Base-by-base conservation (phyloP, 2,888 invertebrate species). In the Noctuana brunneofusca region DNA sequence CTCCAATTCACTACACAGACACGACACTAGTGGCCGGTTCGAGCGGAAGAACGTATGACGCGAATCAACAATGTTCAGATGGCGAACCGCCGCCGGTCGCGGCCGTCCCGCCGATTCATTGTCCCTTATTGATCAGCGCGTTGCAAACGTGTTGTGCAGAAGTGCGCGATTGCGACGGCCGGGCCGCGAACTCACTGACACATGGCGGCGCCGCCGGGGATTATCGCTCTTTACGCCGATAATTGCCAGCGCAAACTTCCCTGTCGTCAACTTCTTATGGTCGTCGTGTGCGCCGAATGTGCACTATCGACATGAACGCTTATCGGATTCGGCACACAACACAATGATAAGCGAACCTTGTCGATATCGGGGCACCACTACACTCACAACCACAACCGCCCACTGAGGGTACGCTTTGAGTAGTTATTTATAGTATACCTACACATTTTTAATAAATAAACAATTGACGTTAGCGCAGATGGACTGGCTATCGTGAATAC, bases 241-340 rank as follows among this genome's bases (percentile, higher is more conserved):
- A 89, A 89, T 85, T 74, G 84, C 73, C 74, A 84, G 81, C 73
- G 77, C 82, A 84, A 84, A 87, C 86, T 84, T 80, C 82, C 83
- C 76, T 69, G 66, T 71, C 68, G 68, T 64, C 77, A 74, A 77
- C 79, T 75, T 78, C 68, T 74, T 76, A 75, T 77, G 73, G 76
- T 71, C 75, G 72, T 69, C 71, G 71, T 73, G 74, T 73, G 69
- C 72, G 72, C 71, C 75, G 76, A 78, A 76, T 74, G 74, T 76
- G 71, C 75, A 73, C 71, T 79, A 78, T 79, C 80, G 77, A 79
- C 75, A 72, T 67, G 74, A 73, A 75, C 76, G 81, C 76, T 85
- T 86, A 86, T 86, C 86, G 78, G 69, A 76, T 78, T 77, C 79
- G 78, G 73, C 79, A 75, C 76, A 76, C 70, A 68, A 71, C 76